A percentile compares a stretch with the other conserved stretches of the same genome.
These are phyloP conservation scores for Eptesicus fuscus DNA, from an alignment of 2,113 vertebrate species.

Conservation along the genomic window DNA sequence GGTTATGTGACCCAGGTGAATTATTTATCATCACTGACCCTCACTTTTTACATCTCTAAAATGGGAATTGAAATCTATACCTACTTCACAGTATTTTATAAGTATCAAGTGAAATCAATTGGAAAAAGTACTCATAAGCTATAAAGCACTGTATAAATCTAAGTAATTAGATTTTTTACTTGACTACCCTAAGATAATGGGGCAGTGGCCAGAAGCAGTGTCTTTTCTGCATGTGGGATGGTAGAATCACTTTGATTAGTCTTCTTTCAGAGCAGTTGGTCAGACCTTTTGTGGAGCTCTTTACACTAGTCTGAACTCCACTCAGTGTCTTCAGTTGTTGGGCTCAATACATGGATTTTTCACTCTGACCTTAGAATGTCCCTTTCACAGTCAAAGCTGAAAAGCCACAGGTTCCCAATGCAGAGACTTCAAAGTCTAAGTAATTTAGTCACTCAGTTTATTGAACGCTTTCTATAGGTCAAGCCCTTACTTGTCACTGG, in stretches of 20 bases:
- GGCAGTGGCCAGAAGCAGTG: neutral
- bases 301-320: neutral
- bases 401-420: neutral
- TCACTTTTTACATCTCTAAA: constrained; percentile 15
- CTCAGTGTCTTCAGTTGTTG: neutral
- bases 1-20: neutral
- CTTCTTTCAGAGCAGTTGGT: neutral
- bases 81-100: constrained; percentile 19
- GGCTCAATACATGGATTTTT: neutral
- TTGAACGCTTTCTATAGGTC: neutral
- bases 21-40: neutral
- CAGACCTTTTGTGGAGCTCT: neutral
- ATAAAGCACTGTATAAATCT: constrained; percentile 39
- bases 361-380: neutral
- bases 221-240: neutral
- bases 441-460: neutral
- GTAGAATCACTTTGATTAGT: neutral
- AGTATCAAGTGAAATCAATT: neutral
- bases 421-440: neutral
- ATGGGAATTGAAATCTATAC: neutral
- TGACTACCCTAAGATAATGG: neutral
- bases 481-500: neutral
- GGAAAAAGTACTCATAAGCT: constrained; percentile 22
- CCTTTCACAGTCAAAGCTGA: neutral
- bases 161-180: constrained; percentile 17